Evolutionary conservation across 2,113 vertebrate species (phyloP), one percentile per base, ranked within the genome.

Genomic region (Meleagris gallopavo): DNA sequence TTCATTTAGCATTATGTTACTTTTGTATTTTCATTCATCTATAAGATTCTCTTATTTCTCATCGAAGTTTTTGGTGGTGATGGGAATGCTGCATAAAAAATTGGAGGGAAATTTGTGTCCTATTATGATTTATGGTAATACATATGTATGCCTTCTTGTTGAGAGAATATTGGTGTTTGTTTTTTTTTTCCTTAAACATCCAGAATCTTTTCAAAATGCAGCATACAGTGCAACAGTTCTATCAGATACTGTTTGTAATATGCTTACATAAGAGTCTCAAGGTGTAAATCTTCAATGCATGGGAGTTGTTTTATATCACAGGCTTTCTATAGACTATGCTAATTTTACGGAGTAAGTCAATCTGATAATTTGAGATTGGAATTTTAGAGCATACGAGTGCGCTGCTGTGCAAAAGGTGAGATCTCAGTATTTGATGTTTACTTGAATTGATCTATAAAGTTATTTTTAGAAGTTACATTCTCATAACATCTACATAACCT

Each of bases 401-500:
- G 79, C 41, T 43, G 62, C 67, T 89, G 45, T 92, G 79, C 77
- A 62, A 80, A 96, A 96, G 94, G 94, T 94, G 94, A 97, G 86
- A 89, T 93, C 69, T 88, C 70, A 90, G 73, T 89, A 84, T 97
- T 93, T 96, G 94, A 95, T 92, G 92, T 95, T 96, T 96, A 83
- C 95, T 93, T 92, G 88, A 93, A 96, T 96, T 96, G 96, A 97
- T 97, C 96, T 62, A 60, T 93, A 73, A 95, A 92, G 95, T 94
- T 97, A 97, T 97, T 97, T 97, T 97, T 97, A 95, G 95, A 92
- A 95, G 90, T 95, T 97, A 95, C 91, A 62, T 92, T 97, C 96
- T 96, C 93, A 97, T 97, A 96, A 94, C 91, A 97, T 97, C 95
- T 97, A 89, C 96, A 97, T 97, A 96, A 97, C 91, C 94, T 92